Base-by-base conservation (phyloP, 2,113 vertebrate species). In the Calonectris borealis region DNA sequence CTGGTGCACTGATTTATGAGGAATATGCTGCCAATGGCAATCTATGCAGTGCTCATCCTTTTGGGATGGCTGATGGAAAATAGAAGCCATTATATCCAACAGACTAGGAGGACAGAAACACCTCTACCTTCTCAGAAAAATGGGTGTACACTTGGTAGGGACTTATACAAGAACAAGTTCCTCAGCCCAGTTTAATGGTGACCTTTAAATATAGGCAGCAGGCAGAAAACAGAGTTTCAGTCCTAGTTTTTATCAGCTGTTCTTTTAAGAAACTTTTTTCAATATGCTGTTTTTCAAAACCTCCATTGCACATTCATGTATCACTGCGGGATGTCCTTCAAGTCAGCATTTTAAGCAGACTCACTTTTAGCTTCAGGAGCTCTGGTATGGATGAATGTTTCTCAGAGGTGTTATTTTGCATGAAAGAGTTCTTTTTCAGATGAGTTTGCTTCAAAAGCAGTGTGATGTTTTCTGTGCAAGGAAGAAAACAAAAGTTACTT, bases 281-380 rank as follows among this genome's bases (percentile, higher is more conserved):
- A 29, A 12, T 17, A 31, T 0, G 1, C 54, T 87, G 62, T 72
- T 94, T 95, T 89, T 88, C 66, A 75, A 92, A 95, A 88, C 32
- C 51, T 81, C 64, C 38, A 68, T 42, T 93, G 76, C 58, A 86
- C 90, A 94, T 93, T 95, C 71, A 58, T 82, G 85, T 94, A 62
- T 86, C 95, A 79, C 91, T 83, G 95, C 3, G 0, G 89, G 91
- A 95, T 83, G 79, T 91, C 88, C 91, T 94, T 86, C 76, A 93
- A 94, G 90, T 82, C 86, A 94, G 86, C 86, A 93, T 90, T 93
- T 95, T 88, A 90, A 93, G 51, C 54, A 93, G 79, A 91, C 98
- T 98, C 97, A 98, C 98, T 97, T 98, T 98, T 97, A 97, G 94
- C 90, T 97, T 98, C 86, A 98, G 91, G 87, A 98, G 92, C 88